Evolutionary conservation across 2,888 invertebrate species (phyloP).

Genomic region (Rosalia funebris): DNA sequence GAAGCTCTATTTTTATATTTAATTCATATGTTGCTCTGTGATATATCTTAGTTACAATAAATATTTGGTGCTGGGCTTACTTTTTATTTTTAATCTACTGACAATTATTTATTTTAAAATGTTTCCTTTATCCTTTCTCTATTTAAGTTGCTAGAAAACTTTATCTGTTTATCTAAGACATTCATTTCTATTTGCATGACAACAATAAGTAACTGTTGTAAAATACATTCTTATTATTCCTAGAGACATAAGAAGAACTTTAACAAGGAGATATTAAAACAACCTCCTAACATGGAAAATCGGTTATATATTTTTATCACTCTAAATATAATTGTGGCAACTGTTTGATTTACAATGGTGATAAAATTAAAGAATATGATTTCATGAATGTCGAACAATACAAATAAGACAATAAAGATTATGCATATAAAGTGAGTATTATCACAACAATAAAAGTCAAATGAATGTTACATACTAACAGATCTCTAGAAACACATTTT

Average conservation of each 20-base stretch:
- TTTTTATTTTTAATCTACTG: constrained; percentile 33
- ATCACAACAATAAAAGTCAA: constrained; percentile 14
- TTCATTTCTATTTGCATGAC: constrained; percentile 8
- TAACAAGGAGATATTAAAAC: constrained; percentile 47
- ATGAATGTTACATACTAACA: constrained; percentile 20
- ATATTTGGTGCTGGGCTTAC: constrained; percentile 37
- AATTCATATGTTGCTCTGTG: constrained; percentile 35
- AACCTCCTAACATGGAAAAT: constrained; percentile 23
- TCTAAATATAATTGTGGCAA: constrained; percentile 11
- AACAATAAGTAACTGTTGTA: not conserved
- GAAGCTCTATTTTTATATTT: constrained; percentile 16
- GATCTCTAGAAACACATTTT: not conserved
- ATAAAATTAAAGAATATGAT: constrained; percentile 11
- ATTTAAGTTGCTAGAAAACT: not conserved
- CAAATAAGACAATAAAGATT: constrained; percentile 23
- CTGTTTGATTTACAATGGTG: constrained; percentile 10
- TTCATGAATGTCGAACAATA: constrained; percentile 19
- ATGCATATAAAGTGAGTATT: constrained; percentile 24
- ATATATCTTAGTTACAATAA: constrained; percentile 33
- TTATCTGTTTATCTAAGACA: not conserved
- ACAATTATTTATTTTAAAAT: not conserved
- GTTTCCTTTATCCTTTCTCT: constrained; percentile 7
- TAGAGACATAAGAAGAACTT: constrained; percentile 48
- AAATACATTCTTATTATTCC: constrained; percentile 31
- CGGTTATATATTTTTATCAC: not conserved